These are phyloP conservation scores for Cydia pomonella DNA, from an alignment of 1,140 invertebrate genomes.

Conservation along the genomic window DNA sequence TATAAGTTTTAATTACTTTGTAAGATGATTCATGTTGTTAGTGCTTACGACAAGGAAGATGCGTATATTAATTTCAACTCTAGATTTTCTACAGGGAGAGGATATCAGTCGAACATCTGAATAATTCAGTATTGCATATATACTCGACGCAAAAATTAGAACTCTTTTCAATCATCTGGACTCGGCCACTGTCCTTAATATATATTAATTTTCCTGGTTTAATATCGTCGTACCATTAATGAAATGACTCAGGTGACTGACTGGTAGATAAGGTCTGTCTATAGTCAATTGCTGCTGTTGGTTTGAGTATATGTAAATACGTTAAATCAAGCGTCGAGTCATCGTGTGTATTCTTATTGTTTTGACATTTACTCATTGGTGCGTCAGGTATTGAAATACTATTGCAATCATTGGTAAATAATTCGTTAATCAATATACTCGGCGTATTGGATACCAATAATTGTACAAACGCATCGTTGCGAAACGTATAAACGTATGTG, in stretches of 20 bases:
- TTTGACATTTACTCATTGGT: neutral
- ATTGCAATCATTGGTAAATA: slow-evolving; percentile 3
- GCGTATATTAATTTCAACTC: neutral
- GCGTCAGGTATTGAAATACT: neutral
- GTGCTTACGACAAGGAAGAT: neutral
- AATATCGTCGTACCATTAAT: neutral
- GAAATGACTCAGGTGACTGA: no score
- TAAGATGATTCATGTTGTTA: slow-evolving; percentile 7
- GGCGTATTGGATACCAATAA: neutral
- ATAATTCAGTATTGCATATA: neutral
- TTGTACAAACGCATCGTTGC: neutral
- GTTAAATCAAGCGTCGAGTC: neutral
- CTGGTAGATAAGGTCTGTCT: no score
- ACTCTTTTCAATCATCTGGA: neutral
- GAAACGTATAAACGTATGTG: neutral
- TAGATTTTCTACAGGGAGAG: neutral
- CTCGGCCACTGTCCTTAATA: neutral
- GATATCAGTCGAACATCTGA: neutral
- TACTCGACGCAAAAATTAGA: neutral
- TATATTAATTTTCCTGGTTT: neutral
- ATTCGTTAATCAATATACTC: neutral
- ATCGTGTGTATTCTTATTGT: neutral
- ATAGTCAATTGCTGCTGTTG: no score
- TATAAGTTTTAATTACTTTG: neutral
- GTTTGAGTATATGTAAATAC: neutral